These are phyloP conservation scores for Isaurus tuberculatus DNA, from an alignment of 92 coral and sea anemone genomes.

Conservation along the genomic window DNA sequence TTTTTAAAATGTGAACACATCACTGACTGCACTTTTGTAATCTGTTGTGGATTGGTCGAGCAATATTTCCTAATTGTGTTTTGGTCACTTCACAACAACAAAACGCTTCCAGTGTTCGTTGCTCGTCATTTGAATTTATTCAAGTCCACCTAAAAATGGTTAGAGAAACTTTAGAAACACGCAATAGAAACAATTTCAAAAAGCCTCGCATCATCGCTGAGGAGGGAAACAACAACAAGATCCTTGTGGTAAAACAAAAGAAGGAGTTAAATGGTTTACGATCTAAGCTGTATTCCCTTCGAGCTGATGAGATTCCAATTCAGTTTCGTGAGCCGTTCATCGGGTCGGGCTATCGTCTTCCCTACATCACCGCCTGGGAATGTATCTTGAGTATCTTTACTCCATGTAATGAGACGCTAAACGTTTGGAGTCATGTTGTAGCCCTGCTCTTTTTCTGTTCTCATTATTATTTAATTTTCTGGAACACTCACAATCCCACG, in stretches of 20 bases:
- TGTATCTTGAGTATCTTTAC: conserved; percentile 75
- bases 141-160: conserved; percentile 15
- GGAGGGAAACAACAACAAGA: conserved; percentile 19
- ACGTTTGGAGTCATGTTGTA: conserved; percentile 90
- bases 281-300: conserved; percentile 36
- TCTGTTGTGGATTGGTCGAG: neutral
- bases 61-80: neutral
- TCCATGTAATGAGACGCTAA: conserved; percentile 85
- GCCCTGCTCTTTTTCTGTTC: conserved; percentile 69
- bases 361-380: conserved; percentile 70
- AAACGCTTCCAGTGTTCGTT: neutral
- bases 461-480: conserved; percentile 67
- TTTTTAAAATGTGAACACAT: neutral
- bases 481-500: conserved; percentile 59
- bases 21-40: conserved; percentile 16
- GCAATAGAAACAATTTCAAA: conserved; percentile 6
- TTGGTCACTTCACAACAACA: neutral
- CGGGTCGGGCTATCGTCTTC: conserved; percentile 86
- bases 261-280: neutral
- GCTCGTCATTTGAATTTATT: neutral
- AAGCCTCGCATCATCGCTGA: neutral
- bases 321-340: conserved; percentile 94
- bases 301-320: conserved; percentile 69
- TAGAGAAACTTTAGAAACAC: conserved; percentile 15
- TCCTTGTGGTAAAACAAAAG: neutral